phyloP scores from a whole-genome alignment of 2,797 vertebrate species.

The Chrysolophus pictus region DNA sequence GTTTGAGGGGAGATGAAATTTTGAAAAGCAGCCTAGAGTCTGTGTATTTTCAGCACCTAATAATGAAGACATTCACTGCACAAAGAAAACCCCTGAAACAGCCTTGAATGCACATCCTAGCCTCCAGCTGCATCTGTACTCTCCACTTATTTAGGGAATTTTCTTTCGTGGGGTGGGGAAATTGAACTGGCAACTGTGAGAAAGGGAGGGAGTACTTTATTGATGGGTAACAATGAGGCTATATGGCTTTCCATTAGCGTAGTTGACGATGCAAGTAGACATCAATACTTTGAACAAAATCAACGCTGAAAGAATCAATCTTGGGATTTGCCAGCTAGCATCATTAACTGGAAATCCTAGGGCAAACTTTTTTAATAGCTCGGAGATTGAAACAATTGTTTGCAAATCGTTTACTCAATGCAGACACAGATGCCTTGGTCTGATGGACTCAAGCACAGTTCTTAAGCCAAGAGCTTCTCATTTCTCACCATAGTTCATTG shows the following conservation, averaged over 20 bases:
- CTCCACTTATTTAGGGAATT: neutral
- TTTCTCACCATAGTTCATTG: neutral
- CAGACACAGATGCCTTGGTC: constrained; percentile 8
- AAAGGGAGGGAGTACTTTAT: neutral
- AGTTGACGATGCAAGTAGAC: neutral
- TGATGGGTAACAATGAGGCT: accelerated
- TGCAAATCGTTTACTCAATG: neutral
- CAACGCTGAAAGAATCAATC: constrained; percentile 9
- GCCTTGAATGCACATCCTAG: neutral
- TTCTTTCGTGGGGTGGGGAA: neutral
- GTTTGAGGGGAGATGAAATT: neutral
- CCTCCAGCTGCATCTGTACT: neutral
- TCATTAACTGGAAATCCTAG: constrained; percentile 27
- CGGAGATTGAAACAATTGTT: neutral
- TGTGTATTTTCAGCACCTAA: constrained; percentile 1
- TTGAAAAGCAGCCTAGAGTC: neutral
- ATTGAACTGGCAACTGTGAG: neutral
- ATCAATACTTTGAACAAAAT: neutral
- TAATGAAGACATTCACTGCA: neutral
- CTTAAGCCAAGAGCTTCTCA: neutral
- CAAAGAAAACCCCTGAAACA: neutral
- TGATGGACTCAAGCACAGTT: constrained; percentile 6
- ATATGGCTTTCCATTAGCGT: neutral
- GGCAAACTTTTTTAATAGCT: constrained; percentile 36
- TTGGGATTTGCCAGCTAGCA: constrained; percentile 2